These are phyloP conservation scores for Adoxophyes honmai DNA, from an alignment of 1,140 invertebrate species.

Conservation along the genomic window DNA sequence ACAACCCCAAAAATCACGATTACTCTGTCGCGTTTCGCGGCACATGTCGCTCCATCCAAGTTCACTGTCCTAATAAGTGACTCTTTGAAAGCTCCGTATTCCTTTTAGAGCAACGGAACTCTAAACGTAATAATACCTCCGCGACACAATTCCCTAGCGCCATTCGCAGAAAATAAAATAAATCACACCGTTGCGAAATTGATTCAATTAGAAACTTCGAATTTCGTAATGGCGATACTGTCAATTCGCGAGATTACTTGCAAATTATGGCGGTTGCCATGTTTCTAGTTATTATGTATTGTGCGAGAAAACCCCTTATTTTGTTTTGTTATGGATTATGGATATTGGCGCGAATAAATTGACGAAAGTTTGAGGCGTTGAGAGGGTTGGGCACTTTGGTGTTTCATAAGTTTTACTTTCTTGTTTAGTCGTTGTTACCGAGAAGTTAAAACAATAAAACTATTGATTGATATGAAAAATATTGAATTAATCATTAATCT, in stretches of 20 bases:
- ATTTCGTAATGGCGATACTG: conserved; percentile 10
- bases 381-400: too few species aligned
- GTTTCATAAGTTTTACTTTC: too few species aligned
- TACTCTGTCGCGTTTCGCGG: too few species aligned
- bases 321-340: background rate
- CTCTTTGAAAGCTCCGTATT: too few species aligned
- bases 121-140: background rate
- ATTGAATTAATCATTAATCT: too few species aligned
- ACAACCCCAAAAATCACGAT: too few species aligned
- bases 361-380: background rate
- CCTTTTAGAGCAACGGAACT: too few species aligned
- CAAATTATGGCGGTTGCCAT: background rate
- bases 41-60: too few species aligned
- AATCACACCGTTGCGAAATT: conserved; percentile 3
- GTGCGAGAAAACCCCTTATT: conserved; percentile 6
- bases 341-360: background rate
- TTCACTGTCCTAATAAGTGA: too few species aligned
- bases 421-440: too few species aligned
- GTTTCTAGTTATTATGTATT: conserved; percentile 14
- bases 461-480: too few species aligned
- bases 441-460: too few species aligned
- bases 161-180: conserved; percentile 3
- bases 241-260: conserved; percentile 4
- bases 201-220: conserved; percentile 11
- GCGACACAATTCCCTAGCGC: background rate